Conservation (phyloP, 2,888 invertebrate species). For the Nebria brevicollis region DNA sequence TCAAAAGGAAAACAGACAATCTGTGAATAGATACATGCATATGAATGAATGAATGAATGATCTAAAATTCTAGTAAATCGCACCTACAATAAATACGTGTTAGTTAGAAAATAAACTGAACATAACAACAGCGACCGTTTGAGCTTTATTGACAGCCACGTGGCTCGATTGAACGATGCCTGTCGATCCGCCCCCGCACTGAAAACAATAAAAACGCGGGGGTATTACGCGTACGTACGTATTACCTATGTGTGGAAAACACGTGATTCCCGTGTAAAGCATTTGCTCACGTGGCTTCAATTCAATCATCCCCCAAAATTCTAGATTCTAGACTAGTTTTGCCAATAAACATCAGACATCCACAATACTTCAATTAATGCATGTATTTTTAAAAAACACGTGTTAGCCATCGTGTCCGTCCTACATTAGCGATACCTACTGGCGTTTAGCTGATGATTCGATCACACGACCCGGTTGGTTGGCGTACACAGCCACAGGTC, state of each 20-base stretch:
- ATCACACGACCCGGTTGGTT: conserved; percentile 11
- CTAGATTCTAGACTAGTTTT: too few species aligned
- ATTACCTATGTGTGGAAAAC: neutral
- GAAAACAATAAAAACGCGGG: neutral
- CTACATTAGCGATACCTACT: neutral
- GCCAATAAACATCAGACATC: neutral
- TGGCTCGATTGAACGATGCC: neutral
- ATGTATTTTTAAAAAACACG: too few species aligned
- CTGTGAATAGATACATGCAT: too few species aligned
- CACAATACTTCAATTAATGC: too few species aligned
- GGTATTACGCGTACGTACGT: conserved; percentile 10
- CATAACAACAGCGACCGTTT: neutral
- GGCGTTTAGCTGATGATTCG: conserved; percentile 7
- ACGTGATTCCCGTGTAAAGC: conserved; percentile 9
- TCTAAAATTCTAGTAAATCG: too few species aligned
- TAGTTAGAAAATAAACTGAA: too few species aligned
- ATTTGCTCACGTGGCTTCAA: neutral
- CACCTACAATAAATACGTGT: too few species aligned
- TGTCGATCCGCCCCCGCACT: neutral
- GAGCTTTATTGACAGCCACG: neutral
- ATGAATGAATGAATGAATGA: too few species aligned
- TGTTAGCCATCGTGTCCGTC: too few species aligned
- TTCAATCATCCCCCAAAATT: too few species aligned
- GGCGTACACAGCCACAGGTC: conserved; percentile 6
- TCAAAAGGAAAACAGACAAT: too few species aligned